Evolutionary conservation across 2,888 invertebrate species (phyloP), one percentile per base, ranked within the genome.

Genomic region (Schizotus pectinicornis): DNA sequence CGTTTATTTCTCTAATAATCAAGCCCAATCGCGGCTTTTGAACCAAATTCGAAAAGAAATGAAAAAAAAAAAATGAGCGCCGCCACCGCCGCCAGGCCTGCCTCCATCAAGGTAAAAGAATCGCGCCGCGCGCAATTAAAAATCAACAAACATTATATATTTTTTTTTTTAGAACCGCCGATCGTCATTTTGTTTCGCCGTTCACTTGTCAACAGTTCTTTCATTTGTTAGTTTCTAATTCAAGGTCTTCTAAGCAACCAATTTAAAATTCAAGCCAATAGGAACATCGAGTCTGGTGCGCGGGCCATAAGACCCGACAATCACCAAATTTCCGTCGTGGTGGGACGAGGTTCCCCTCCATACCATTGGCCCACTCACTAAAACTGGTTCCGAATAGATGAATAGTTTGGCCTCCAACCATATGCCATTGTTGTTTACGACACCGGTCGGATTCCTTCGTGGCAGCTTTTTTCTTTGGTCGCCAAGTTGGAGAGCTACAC

Each of bases 191-290:
- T 31, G 30, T 32, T 33, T 8, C 31, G 14, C 11, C 36, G 12
- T 30, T 22, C 48, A 31, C 38, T 48, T 22, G 22, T 22, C 22
- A 22, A 22, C 22, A 22, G 22, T 61, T 64, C 67, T 64, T 68
- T 66, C 62, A 61, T 67, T 68, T 62, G 65, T 68, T 69, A 60
- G 62, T 67, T 54, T 72, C 71, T 69, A 72, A 71, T 67, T 69
- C 72, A 72, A 71, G 71, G 71, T 59, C 69, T 63, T 65, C 70
- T 69, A 72, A 70, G 57, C 67, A 57, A 56, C 60, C 62, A 61
- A 62, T 56, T 62, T 52, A 55, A 56, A 45, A 54, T 54, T 45
- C 38, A 32, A 30, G 39, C 56, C 56, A 56, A 56, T 56, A 35
- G 46, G 45, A 50, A 51, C 2, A 22, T 3, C 22, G 22, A 22